Conservation (phyloP, 2,797 vertebrate species). For the Mycteria americana region DNA sequence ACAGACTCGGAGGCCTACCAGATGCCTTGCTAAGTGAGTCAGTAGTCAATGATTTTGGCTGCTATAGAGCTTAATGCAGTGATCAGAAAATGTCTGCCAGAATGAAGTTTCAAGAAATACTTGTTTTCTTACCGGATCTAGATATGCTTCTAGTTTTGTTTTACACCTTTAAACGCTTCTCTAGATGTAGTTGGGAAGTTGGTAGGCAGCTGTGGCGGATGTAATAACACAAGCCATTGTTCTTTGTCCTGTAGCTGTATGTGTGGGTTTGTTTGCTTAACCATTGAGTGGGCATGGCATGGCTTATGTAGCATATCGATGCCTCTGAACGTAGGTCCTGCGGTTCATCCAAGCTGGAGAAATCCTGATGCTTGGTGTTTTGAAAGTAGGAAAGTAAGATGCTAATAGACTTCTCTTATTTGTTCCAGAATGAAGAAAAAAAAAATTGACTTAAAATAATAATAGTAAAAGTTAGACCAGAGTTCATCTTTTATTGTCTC, state of each 20-base stretch:
- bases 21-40: constrained; percentile 10
- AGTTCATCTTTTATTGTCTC: constrained; percentile 18
- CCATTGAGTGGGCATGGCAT: background rate
- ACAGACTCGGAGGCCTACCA: background rate
- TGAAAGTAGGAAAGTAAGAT: background rate
- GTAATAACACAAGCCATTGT: background rate
- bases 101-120: background rate
- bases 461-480: background rate
- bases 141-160: background rate
- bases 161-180: background rate
- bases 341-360: background rate
- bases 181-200: background rate
- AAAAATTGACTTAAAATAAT: background rate
- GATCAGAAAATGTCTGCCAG: constrained; percentile 12
- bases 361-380: background rate
- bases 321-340: background rate
- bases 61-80: background rate
- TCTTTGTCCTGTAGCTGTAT: background rate
- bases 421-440: background rate
- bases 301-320: background rate
- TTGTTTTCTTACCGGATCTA: background rate
- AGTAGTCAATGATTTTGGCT: background rate
- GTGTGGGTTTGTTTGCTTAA: constrained; percentile 25
- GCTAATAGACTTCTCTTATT: background rate
- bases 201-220: constrained; percentile 10